Evolutionary conservation across 2,888 invertebrate genomes (phyloP), one percentile per base, ranked within the genome.

Genomic region (Pasiphila rectangulata): DNA sequence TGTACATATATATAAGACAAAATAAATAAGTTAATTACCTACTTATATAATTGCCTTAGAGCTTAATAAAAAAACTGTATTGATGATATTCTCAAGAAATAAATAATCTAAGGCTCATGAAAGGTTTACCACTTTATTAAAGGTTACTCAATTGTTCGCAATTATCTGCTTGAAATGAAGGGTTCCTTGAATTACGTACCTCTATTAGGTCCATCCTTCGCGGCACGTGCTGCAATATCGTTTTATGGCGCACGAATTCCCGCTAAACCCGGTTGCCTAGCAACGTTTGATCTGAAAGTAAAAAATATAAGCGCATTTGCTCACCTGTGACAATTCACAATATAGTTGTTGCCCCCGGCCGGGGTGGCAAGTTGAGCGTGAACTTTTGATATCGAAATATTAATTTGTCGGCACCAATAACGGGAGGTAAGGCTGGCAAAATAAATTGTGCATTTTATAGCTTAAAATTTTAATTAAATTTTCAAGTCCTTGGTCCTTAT

Each of bases 351-450:
- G 75, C 59, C 73, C 47, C 72, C 72, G 59, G 27, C 23, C 63
- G 75, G 79, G 85, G 84, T 80, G 80, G 74, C 74, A 83, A 86
- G 87, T 85, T 83, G 85, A 86, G 87, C 86, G 86, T 83, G 75
- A 86, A 84, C 85, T 79, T 81, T 85, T 86, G 79, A 85, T 88
- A 86, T 85, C 79, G 79, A 86, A 85, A 86, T 87, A 87, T 88
- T 88, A 88, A 86, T 88, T 84, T 86, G 81, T 79, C 80, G 77
- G 69, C 78, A 78, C 79, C 84, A 83, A 84, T 85, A 79, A 84
- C 81, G 79, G 72, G 68, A 73, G 78, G 80, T 83, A 85, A 83
- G 83, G 75, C 80, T 73, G 79, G 80, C 81, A 84, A 85, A 86
- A 86, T 84, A 84, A 79, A 76, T 78, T 69, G 83, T 79, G 79